A percentile compares a stretch with the other conserved stretches of the same genome.
Evolutionary conservation across 2,797 vertebrate genomes (phyloP).

Genomic region (Thripadectes ignobilis): DNA sequence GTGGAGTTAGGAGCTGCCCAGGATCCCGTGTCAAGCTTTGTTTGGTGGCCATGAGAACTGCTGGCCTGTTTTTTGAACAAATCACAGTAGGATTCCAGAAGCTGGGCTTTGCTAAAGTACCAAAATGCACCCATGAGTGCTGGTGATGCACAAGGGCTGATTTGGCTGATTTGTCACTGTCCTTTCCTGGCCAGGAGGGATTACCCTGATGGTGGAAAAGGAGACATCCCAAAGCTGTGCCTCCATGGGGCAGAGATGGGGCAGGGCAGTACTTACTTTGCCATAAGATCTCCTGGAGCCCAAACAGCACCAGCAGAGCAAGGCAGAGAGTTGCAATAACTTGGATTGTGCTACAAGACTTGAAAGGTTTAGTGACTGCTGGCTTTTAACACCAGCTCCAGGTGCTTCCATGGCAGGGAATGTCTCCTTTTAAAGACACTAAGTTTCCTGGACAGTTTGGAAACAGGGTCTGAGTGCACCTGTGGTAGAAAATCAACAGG

Average conservation of each 20-base stretch:
- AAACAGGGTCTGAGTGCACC: background rate
- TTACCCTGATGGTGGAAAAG: background rate
- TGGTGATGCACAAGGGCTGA: background rate
- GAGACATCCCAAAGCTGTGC: background rate
- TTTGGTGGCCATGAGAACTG: background rate
- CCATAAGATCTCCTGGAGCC: background rate
- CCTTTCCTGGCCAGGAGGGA: background rate
- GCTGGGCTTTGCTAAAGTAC: background rate
- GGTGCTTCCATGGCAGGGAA: background rate
- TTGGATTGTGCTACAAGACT: background rate
- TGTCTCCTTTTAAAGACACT: background rate
- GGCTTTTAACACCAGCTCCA: background rate
- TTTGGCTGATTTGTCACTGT: background rate
- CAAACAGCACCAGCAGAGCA: background rate
- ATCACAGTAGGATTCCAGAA: background rate
- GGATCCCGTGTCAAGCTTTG: background rate
- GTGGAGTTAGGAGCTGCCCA: background rate
- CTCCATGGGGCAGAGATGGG: background rate
- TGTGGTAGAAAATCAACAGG: background rate
- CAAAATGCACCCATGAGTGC: background rate
- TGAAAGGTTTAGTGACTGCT: background rate
- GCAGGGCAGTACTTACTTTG: background rate
- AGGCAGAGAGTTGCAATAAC: background rate
- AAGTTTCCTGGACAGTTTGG: background rate
- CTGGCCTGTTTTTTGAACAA: background rate